These are phyloP conservation scores for Goniozus legneri DNA, from an alignment of 1,140 invertebrate species.

Conservation along the genomic window DNA sequence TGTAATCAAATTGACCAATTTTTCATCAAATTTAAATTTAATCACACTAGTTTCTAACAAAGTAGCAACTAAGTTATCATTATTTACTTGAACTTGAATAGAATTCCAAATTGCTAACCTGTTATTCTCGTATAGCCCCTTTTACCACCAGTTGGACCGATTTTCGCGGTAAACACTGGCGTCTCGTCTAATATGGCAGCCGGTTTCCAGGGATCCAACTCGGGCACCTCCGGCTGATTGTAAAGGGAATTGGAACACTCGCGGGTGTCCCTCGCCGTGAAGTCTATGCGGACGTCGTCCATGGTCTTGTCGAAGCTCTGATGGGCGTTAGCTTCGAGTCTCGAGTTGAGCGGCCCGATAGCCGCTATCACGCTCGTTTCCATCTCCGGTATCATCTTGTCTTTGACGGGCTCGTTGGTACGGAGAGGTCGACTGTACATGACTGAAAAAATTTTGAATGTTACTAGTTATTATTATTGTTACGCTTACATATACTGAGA, in stretches of 20 bases:
- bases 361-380: conserved; percentile 82
- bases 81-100: no score
- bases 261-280: conserved; percentile 58
- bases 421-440: conserved; percentile 72
- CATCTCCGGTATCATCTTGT: conserved; percentile 66
- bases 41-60: no score
- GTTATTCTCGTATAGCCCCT: conserved; percentile 79
- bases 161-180: conserved; percentile 67
- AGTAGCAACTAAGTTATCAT: no score
- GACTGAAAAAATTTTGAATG: no score
- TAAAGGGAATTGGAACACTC: conserved; percentile 52
- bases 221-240: conserved; percentile 45
- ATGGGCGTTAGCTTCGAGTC: conserved; percentile 81
- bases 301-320: conserved; percentile 67
- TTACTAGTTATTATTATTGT: no score
- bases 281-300: conserved; percentile 73
- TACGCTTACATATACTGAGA: no score
- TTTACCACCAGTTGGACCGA: conserved; percentile 79
- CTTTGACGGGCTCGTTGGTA: conserved; percentile 69
- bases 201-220: conserved; percentile 65
- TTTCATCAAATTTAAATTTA: no score
- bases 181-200: conserved; percentile 59
- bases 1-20: no score
- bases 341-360: conserved; percentile 75
- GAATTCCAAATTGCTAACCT: no score